Conservation (phyloP, 2,888 invertebrate genomes). For the Myopa tessellatipennis region DNA sequence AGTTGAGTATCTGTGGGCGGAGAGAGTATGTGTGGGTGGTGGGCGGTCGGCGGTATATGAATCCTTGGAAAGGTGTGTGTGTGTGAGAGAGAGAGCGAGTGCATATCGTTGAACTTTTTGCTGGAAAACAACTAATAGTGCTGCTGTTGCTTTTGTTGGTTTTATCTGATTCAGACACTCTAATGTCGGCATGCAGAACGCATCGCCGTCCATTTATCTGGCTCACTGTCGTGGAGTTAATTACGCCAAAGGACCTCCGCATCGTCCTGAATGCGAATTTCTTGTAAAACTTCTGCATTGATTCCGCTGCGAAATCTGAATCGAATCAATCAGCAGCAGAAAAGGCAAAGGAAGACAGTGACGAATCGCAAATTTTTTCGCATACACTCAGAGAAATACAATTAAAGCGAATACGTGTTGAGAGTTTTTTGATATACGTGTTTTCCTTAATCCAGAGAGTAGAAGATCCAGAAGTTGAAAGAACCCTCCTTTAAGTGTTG, state of each 20-base stretch:
- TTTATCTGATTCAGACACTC: constrained; percentile 48
- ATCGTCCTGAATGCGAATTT: constrained; percentile 6
- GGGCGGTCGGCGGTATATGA: neutral
- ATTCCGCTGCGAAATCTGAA: neutral
- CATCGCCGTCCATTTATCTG: constrained; percentile 36
- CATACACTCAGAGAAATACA: neutral
- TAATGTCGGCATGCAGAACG: constrained; percentile 39
- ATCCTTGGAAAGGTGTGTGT: neutral
- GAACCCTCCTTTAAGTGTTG: too few species aligned
- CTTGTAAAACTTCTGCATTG: neutral
- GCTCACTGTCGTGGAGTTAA: constrained; percentile 29
- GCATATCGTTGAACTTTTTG: constrained; percentile 5
- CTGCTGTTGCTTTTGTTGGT: constrained; percentile 18
- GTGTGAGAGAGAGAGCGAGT: constrained; percentile 17
- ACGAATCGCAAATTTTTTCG: constrained; percentile 3
- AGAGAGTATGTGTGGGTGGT: constrained; percentile 1
- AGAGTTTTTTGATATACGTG: too few species aligned
- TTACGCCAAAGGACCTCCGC: constrained; percentile 12
- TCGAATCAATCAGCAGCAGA: constrained; percentile 25
- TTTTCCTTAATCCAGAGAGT: neutral
- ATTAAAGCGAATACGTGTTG: neutral
- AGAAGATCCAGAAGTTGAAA: too few species aligned
- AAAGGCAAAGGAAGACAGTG: neutral
- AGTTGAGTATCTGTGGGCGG: neutral
- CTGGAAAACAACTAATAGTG: constrained; percentile 23